Evolutionary conservation across 1,140 invertebrate species (phyloP), one percentile per base, ranked within the genome.

Genomic region (Heliconius eleuchia): DNA sequence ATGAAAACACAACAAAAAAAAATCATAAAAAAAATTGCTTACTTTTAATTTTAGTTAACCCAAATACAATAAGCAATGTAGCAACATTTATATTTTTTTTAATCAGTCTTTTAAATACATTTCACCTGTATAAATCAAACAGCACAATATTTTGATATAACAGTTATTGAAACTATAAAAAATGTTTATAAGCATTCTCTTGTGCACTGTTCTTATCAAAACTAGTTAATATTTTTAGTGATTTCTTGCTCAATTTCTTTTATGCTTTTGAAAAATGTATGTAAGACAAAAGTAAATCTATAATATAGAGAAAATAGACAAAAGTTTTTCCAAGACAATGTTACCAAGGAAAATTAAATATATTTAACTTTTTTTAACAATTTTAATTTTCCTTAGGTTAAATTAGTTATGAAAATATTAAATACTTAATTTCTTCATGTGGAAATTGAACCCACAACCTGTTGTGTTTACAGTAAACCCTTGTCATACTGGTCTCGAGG

Each of bases 91-190:
- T 27, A 66, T 66, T 18, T 66, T 27, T 37, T 66, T 66, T 66
- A 23, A 66, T 27, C 27, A 23, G 27, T 66, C 27, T 30, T 66
- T 66, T 27, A 66, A 66, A 27, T 66, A 66, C 27, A 66, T 30
- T 30, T 30, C 23, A 66, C 6, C 55, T 52, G 55, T 57, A 66
- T 16, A 23, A 23, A 73, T 27, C 60, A 66, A 27, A 27, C 23
- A 27, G 1, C 27, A 66, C 60, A 23, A 57, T 57, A 30, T 66
- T 27, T 73, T 46, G 46, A 46, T 46, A 74, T 52, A 73, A 52
- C 73, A 46, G 27, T 27, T 74, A 74, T 46, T 74, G 42, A 27
- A 74, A 74, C 55, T 55, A 74, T 74, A 55, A 37, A 74, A 74
- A 27, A 57, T 57, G 46, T 74, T 74, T 74, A 60, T 76, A 76